phyloP scores from a whole-genome alignment of 1,140 invertebrate species.

The Wiebesia pumilae region DNA sequence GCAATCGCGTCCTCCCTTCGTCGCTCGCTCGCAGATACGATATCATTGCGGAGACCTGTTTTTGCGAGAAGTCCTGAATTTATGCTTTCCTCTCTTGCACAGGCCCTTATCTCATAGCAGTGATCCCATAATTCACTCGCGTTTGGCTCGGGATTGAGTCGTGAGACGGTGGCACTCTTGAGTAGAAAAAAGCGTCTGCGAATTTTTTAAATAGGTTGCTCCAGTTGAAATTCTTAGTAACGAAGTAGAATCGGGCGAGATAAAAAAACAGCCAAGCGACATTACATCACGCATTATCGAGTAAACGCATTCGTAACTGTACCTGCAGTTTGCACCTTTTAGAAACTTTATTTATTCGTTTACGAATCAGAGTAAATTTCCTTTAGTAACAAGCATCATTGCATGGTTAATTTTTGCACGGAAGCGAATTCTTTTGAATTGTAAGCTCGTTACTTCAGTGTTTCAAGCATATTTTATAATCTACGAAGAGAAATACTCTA shows the following conservation, averaged over 20 bases:
- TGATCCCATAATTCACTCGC: conserved; percentile 30
- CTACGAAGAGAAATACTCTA: no score
- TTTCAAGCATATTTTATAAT: not conserved
- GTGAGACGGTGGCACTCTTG: not conserved
- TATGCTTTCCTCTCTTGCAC: not conserved
- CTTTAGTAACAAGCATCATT: not conserved
- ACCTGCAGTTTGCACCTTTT: conserved; percentile 7
- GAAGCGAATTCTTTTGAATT: conserved; percentile 20
- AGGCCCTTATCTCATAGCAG: conserved; percentile 5
- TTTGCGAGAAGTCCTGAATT: not conserved
- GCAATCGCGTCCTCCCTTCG: not conserved
- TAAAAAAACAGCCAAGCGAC: not conserved
- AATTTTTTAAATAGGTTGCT: not conserved
- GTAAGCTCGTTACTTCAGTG: not conserved
- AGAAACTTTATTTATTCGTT: conserved; percentile 29
- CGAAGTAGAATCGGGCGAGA: not conserved
- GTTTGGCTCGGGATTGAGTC: not conserved
- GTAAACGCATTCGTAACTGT: not conserved
- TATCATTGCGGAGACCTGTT: not conserved
- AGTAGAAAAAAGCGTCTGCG: not conserved
- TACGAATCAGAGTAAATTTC: conserved; percentile 14
- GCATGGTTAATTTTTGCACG: not conserved
- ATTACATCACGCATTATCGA: conserved; percentile 19
- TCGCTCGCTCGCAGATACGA: not conserved
- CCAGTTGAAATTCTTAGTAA: conserved; percentile 3